phyloP scores from a whole-genome alignment of 1,140 invertebrate species.

The Steinernema feltiae region DNA sequence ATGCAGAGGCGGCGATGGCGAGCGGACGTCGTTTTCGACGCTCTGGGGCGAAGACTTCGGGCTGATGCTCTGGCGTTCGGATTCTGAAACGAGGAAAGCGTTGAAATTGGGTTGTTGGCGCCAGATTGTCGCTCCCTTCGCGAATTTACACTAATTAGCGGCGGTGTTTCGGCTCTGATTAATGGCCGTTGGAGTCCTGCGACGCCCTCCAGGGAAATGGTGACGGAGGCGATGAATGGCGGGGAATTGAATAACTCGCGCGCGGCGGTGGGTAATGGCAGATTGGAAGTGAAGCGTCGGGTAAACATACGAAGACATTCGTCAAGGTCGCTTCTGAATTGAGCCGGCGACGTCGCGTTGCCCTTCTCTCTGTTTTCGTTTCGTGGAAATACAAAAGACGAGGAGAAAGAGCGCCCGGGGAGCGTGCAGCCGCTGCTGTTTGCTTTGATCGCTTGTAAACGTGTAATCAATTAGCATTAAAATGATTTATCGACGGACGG shows the following conservation, averaged over 20 bases:
- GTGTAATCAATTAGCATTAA: slow-evolving; percentile 15
- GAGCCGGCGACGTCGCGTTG: no score
- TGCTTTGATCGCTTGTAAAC: neutral
- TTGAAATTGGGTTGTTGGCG: neutral
- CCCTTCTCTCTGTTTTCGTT: neutral
- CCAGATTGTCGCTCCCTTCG: neutral
- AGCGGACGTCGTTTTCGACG: neutral
- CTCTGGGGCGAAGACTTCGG: slow-evolving; percentile 5
- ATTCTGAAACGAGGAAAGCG: neutral
- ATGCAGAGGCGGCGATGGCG: neutral
- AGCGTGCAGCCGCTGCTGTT: neutral
- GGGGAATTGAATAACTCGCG: neutral
- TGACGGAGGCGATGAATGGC: neutral
- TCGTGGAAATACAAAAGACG: neutral
- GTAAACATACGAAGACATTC: neutral
- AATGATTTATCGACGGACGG: slow-evolving; percentile 10
- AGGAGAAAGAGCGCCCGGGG: neutral
- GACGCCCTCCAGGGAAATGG: slow-evolving; percentile 1
- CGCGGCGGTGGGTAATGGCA: slow-evolving; percentile 12
- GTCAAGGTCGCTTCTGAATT: neutral
- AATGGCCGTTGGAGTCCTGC: neutral
- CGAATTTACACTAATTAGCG: neutral
- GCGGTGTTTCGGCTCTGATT: neutral
- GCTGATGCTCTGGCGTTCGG: neutral
- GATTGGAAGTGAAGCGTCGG: neutral